Conservation (phyloP, 2,888 invertebrate species). For the Gisinianus flammeolus region DNA sequence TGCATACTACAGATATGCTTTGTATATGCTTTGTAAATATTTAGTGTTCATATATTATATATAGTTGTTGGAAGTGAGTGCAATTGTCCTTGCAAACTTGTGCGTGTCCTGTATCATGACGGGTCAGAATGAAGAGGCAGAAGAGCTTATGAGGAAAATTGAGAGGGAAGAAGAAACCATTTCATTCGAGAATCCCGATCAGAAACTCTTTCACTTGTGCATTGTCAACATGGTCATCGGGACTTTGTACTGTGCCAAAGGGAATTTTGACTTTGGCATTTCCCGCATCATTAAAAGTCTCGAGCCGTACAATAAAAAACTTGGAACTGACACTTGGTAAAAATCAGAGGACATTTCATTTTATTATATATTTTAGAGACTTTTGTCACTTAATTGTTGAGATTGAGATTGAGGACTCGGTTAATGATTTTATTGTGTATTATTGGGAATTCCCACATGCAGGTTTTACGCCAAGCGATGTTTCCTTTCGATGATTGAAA, state of each 20-base stretch:
- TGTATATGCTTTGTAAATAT: too few species aligned
- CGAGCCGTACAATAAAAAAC: conserved; percentile 89
- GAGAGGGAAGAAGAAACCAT: conserved; percentile 96
- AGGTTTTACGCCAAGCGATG: conserved; percentile 92
- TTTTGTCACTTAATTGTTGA: too few species aligned
- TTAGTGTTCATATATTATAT: conserved; percentile 1
- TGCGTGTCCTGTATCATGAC: conserved; percentile 99
- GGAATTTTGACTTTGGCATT: conserved; percentile 98
- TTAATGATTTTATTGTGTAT: too few species aligned
- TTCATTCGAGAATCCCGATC: conserved; percentile 88
- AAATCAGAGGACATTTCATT: too few species aligned
- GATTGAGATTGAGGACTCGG: too few species aligned
- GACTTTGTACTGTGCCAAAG: conserved; percentile 97
- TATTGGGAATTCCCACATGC: conserved; percentile 26
- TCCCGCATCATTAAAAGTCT: conserved; percentile 96
- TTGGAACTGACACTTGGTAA: conserved; percentile 96
- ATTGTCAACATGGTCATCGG: conserved; percentile 99
- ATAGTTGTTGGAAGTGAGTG: conserved; percentile 88
- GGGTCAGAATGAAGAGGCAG: conserved; percentile 97
- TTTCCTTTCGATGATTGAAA: conserved; percentile 89
- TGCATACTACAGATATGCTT: too few species aligned
- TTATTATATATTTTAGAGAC: too few species aligned
- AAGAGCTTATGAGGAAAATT: conserved; percentile 97
- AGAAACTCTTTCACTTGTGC: conserved; percentile 93
- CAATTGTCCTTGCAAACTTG: conserved; percentile 96